Base-by-base conservation (phyloP, 2,113 vertebrate genomes). In the Symphodus melops region DNA sequence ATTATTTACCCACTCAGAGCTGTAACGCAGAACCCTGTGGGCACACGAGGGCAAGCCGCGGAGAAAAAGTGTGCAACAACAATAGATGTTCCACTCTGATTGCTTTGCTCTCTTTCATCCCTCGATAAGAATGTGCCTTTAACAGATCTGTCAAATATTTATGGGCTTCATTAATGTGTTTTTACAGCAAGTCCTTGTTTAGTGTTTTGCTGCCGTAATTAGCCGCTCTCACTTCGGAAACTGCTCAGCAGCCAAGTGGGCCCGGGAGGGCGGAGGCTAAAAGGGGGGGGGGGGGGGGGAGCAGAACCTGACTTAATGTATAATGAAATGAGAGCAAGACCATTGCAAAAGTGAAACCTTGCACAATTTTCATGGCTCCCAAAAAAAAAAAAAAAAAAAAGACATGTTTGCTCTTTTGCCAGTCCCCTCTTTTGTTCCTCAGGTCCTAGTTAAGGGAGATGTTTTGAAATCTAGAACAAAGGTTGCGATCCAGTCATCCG, bases 181-280 rank as follows among this genome's bases (percentile, higher is more conserved):
- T 89, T 79, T 70, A 81, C 69, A 80, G 75, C 59, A 28, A 73
- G 65, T 66, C 79, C 71, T 83, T 83, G 74, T 85, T 90, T 85
- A 77, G 86, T 82, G 57, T 88, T 88, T 89, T 82, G 68, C 72
- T 66, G 60, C 58, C 36, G 48, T 89, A 88, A 91, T 90, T 91
- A 80, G 70, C 65, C 60, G 68, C 79, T 66, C 56, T 49, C 79
- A 81, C 68, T 87, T 82, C 53, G 76, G n/a, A 70, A 85, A 84
- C 83, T 53, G 65, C 64, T 84, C 81, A 55, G 84, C 85, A 81
- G 79, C 75, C 70, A 72, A 76, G 53, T 75, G 65, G 72, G 62
- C 78, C 76, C 77, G 68, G 46, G 75, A 52, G 75, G 76, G 28
- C 19, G 14, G 68, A 75, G 76, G 64, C 59, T 82, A 49, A 60